Percentiles rank a stretch among this genome's conserved stretches.
Evolutionary conservation across 2,113 vertebrate species (phyloP).

Genomic region (Gulo gulo): DNA sequence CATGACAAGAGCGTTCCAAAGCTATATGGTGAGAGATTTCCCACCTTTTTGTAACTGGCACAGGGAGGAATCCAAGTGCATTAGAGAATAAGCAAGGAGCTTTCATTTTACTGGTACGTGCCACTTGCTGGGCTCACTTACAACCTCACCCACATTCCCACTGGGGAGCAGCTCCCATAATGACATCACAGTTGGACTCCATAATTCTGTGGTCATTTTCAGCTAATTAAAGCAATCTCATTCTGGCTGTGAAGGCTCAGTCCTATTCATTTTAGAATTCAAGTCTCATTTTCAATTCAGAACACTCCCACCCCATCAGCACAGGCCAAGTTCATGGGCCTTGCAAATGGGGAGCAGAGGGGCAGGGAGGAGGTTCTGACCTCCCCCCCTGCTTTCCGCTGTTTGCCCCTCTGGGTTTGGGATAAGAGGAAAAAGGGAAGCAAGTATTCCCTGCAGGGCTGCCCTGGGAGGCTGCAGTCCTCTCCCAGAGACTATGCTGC

Average conservation of each 20-base stretch:
- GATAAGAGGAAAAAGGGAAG: not conserved
- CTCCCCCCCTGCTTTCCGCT: not conserved
- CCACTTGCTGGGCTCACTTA: not conserved
- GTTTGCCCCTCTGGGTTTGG: not conserved
- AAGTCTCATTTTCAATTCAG: not conserved
- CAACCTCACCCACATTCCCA: not conserved
- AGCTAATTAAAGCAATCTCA: slow-evolving; percentile 30
- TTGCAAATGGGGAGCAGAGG: not conserved
- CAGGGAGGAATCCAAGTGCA: not conserved
- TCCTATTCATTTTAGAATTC: slow-evolving; percentile 18
- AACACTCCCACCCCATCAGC: not conserved
- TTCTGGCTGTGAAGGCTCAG: not conserved
- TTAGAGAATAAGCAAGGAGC: not conserved
- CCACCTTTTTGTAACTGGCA: not conserved
- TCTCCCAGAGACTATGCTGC: not conserved
- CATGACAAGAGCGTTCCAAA: not conserved
- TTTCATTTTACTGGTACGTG: not conserved
- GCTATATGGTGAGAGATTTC: not conserved
- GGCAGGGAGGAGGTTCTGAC: not conserved
- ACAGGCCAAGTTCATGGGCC: not conserved
- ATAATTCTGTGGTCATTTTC: slow-evolving; percentile 16
- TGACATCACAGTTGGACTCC: not conserved
- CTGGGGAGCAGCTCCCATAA: not conserved
- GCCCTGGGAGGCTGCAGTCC: not conserved
- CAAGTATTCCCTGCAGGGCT: not conserved